Conservation (phyloP, 2,113 vertebrate genomes). For the Pandion haliaetus region DNA sequence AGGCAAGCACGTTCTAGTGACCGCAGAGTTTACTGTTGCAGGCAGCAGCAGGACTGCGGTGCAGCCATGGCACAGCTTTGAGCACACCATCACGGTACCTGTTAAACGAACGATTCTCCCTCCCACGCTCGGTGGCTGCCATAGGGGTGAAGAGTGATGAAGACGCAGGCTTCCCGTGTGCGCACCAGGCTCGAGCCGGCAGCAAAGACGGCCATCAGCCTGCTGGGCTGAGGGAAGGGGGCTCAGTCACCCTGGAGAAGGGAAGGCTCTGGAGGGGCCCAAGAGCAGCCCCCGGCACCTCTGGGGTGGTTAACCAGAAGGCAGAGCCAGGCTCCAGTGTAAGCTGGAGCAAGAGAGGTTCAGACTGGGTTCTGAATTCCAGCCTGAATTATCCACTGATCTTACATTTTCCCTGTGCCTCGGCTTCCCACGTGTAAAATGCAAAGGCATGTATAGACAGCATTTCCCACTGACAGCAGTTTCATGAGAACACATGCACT, state of each 20-base stretch:
- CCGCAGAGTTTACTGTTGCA: neutral
- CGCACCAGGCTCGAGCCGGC: rapidly evolving
- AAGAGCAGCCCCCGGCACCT: neutral
- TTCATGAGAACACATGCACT: neutral
- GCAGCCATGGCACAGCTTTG: rapidly evolving
- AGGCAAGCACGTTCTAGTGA: neutral
- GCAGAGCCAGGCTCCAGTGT: neutral
- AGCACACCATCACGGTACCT: rapidly evolving
- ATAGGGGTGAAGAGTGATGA: rapidly evolving
- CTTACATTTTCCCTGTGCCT: neutral
- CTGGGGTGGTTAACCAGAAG: neutral
- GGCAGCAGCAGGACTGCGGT: neutral
- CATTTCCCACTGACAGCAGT: neutral
- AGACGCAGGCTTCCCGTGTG: rapidly evolving
- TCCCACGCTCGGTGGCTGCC: rapidly evolving
- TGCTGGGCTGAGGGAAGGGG: neutral
- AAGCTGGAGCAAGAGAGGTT: neutral
- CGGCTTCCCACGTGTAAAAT: neutral
- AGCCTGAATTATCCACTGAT: neutral
- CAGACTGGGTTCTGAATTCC: neutral
- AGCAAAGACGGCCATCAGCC: neutral
- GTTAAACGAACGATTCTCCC: rapidly evolving
- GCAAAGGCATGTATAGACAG: neutral
- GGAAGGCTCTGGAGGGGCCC: neutral
- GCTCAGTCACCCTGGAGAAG: rapidly evolving